Conservation (phyloP, 2,888 invertebrate species). For the Ernsta delagoae region DNA sequence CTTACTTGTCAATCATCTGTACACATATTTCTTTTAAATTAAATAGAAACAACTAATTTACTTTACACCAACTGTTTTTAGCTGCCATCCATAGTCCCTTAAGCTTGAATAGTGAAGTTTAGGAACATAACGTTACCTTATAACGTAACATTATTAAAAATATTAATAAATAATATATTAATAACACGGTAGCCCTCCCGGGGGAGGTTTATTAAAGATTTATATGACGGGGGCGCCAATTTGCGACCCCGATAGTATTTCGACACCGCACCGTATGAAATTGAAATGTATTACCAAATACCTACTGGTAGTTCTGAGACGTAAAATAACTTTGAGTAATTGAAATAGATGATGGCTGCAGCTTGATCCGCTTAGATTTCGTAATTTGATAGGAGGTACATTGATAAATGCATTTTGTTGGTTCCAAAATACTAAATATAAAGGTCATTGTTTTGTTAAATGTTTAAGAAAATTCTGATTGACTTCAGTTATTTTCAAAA, state of each 20-base stretch:
- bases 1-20: conserved; percentile 41
- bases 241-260: conserved; percentile 59
- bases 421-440: too few species aligned
- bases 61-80: conserved; percentile 30
- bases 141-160: conserved; percentile 72
- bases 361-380: neutral
- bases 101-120: conserved; percentile 53
- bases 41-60: conserved; percentile 24
- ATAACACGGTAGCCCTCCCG: conserved; percentile 51
- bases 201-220: conserved; percentile 55
- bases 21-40: conserved; percentile 33
- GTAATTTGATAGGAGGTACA: neutral
- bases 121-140: conserved; percentile 64
- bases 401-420: too few species aligned
- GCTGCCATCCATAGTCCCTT: conserved; percentile 43
- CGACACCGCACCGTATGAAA: too few species aligned
- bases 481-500: neutral
- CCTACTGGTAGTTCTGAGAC: conserved; percentile 49
- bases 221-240: conserved; percentile 55
- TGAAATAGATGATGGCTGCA: neutral
- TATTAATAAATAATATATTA: too few species aligned
- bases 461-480: neutral
- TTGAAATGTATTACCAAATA: conserved; percentile 48
- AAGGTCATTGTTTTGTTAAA: neutral
- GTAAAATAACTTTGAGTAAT: conserved; percentile 24